These are phyloP conservation scores for Paradoxurus hermaphroditus DNA, from an alignment of 2,113 vertebrate species.

Conservation along the genomic window DNA sequence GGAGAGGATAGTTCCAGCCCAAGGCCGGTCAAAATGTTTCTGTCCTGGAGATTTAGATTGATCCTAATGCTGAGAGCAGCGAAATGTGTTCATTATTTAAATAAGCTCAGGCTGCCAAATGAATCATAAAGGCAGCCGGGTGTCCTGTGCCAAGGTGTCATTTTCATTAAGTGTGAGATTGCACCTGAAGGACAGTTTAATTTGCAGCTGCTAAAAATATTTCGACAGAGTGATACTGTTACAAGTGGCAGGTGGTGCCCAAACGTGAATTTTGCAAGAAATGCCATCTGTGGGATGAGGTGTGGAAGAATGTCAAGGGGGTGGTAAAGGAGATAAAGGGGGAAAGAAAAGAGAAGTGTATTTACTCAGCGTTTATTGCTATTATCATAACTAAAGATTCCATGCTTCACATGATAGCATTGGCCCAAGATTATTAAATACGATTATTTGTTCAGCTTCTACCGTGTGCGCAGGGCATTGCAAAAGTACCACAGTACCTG, in stretches of 20 bases:
- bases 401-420: slow-evolving; percentile 75
- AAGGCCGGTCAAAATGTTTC: neutral
- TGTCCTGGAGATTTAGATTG: neutral
- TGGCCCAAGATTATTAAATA: slow-evolving; percentile 69
- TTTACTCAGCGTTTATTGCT: slow-evolving; percentile 66
- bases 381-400: slow-evolving; percentile 72
- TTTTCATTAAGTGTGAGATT: slow-evolving; percentile 81
- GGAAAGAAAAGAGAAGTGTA: slow-evolving; percentile 37
- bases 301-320: slow-evolving; percentile 64
- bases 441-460: slow-evolving; percentile 61
- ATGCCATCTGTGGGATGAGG: slow-evolving; percentile 69
- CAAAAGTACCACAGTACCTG: slow-evolving; percentile 16
- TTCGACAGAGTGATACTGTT: slow-evolving; percentile 77
- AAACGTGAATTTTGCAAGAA: slow-evolving; percentile 69
- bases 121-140: slow-evolving; percentile 74
- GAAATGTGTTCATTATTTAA: slow-evolving; percentile 82
- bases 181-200: slow-evolving; percentile 84
- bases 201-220: slow-evolving; percentile 81
- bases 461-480: neutral
- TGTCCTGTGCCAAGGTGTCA: slow-evolving; percentile 79
- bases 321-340: slow-evolving; percentile 61
- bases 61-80: slow-evolving; percentile 77
- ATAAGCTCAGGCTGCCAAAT: slow-evolving; percentile 77
- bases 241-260: slow-evolving; percentile 75
- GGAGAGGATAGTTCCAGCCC: neutral